Evolutionary conservation across 2,888 invertebrate genomes (phyloP).

Genomic region (Toxonevra muliebris): DNA sequence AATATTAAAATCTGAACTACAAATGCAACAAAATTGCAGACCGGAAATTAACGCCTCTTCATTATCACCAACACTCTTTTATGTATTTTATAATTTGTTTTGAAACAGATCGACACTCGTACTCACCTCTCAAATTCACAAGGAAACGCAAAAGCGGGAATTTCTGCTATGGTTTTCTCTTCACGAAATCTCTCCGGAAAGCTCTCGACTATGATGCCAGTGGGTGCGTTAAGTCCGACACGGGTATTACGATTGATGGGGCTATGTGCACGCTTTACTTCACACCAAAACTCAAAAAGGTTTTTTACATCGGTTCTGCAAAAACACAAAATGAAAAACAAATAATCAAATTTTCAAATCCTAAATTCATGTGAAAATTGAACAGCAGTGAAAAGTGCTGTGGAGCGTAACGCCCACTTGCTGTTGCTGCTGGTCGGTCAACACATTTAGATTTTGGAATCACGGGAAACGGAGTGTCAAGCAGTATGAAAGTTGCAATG

Average conservation of each 20-base stretch:
- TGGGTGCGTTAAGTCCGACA: slow-evolving; percentile 42
- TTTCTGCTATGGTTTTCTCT: slow-evolving; percentile 84
- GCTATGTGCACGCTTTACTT: slow-evolving; percentile 54
- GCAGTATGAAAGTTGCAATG: not conserved
- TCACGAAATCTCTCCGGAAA: slow-evolving; percentile 86
- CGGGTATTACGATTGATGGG: slow-evolving; percentile 47
- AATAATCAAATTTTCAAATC: slow-evolving; percentile 5
- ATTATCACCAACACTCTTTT: not conserved
- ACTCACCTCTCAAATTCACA: slow-evolving; percentile 79
- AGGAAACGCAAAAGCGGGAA: slow-evolving; percentile 92
- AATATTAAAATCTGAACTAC: too few relatives aligned
- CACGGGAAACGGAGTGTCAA: not conserved
- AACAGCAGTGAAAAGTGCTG: slow-evolving; percentile 31
- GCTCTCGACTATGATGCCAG: slow-evolving; percentile 77
- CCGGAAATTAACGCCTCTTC: not conserved
- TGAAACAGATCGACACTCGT: not conserved
- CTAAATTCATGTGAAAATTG: slow-evolving; percentile 1
- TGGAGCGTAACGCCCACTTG: slow-evolving; percentile 54
- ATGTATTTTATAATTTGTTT: slow-evolving; percentile 9
- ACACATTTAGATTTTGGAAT: not conserved
- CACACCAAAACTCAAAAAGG: slow-evolving; percentile 66
- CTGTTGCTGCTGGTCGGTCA: slow-evolving; percentile 12
- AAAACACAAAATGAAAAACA: slow-evolving; percentile 6
- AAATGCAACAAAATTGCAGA: not conserved
- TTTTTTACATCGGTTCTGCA: slow-evolving; percentile 63